phyloP scores from a whole-genome alignment of 2,888 invertebrate genomes.

The Nebria brevicollis region DNA sequence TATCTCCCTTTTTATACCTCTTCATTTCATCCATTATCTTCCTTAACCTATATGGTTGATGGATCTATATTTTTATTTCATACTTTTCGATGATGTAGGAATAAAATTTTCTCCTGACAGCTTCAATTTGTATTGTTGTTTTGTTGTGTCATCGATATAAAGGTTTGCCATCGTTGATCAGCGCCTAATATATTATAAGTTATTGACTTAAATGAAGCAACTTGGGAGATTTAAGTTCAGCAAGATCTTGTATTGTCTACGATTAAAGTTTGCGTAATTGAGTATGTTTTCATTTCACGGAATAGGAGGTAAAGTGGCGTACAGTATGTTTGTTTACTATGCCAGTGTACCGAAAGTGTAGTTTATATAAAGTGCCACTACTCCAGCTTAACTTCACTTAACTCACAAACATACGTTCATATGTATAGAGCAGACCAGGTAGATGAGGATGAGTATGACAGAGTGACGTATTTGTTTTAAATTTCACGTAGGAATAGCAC shows the following conservation, averaged over 20 bases:
- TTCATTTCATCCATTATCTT: background rate
- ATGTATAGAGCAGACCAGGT: background rate
- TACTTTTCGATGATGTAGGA: background rate
- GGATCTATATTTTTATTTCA: background rate
- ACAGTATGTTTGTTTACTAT: background rate
- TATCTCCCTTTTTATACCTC: background rate
- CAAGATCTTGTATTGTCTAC: background rate
- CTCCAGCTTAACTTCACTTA: background rate
- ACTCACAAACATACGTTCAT: background rate
- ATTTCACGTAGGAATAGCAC: background rate
- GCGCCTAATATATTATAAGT: too few relatives aligned
- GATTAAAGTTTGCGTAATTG: background rate
- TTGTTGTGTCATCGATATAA: too few relatives aligned
- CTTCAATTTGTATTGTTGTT: too few relatives aligned
- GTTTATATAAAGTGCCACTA: background rate
- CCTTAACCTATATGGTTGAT: background rate
- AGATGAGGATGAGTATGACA: background rate
- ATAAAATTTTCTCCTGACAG: background rate
- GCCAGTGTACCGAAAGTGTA: background rate
- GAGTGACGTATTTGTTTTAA: background rate
- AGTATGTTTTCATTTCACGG: background rate
- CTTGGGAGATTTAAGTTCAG: background rate
- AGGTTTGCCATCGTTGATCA: too few relatives aligned
- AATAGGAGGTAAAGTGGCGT: background rate
- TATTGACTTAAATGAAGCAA: too few relatives aligned